Base-by-base conservation (phyloP, 2,888 invertebrate species). In the Boloria euphrosyne region DNA sequence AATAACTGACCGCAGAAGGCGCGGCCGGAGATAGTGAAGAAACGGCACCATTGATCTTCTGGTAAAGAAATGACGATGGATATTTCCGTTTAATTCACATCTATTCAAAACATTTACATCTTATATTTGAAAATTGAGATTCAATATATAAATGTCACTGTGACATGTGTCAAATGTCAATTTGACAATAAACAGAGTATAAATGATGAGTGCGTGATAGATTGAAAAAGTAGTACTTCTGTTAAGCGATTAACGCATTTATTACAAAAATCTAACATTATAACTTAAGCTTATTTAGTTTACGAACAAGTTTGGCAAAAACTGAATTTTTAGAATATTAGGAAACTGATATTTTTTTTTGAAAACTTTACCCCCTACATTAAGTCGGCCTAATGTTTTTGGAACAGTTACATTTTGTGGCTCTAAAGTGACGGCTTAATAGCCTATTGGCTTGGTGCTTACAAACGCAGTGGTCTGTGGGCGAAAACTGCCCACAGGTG, bases 391-490 rank as follows among this genome's bases (percentile, higher is more conserved):
- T 62, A 62, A 62, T 47, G 55, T 49, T 18, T 31, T 46, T 47
- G 38, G n/a, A 43, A 16, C 10, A 43, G 5, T 53, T 16, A 59
- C 44, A 53, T 44, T 59, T n/a, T 59, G 31, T 31, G 59, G 49
- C 59, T 50, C 50, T 59, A 59, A 50, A 49, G 50, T 59, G n/a
- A 13, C n/a, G 50, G 59, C 49, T 31, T 47, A 31, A 31, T 14
- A 38, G 59, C 59, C 59, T 49, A 38, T 49, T 49, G 49, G 49
- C 16, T 51, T 47, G 63, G 65, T 63, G 66, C 69, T 70, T 70
- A 44, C 4, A 22, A 22, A 46, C 13, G 16, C n/a, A 57, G 5
- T 27, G 22, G 57, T n/a, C n/a, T n/a, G n/a, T 46, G 57, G 46
- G 22, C 46, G 3, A 57, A 27, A 22, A 46, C 27, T 14, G 5